phyloP scores from a whole-genome alignment of 1,140 invertebrate species.

The Cotesia typhae region DNA sequence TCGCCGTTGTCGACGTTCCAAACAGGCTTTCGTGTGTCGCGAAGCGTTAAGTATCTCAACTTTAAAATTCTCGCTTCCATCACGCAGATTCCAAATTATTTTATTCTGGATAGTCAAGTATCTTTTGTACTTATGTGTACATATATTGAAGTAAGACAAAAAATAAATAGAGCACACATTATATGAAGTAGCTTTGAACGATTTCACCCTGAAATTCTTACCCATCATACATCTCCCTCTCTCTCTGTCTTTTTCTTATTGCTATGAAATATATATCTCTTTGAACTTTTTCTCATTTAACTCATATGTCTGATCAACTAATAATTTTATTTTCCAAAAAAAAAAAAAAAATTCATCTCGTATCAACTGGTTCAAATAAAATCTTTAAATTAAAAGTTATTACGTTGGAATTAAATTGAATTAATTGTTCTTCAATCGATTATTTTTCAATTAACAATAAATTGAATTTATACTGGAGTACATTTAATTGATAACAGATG shows the following conservation, averaged over 20 bases:
- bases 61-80: slow-evolving; percentile 20
- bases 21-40: slow-evolving; percentile 18
- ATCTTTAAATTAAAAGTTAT: too few species aligned
- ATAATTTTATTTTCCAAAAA: too few species aligned
- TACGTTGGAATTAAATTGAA: too few species aligned
- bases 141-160: not conserved
- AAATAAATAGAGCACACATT: slow-evolving; percentile 16
- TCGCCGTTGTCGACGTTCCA: not conserved
- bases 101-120: not conserved
- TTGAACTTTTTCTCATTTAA: too few species aligned
- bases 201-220: not conserved
- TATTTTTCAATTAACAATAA: too few species aligned
- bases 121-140: slow-evolving; percentile 6
- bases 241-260: not conserved
- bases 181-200: slow-evolving; percentile 19
- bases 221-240: not conserved
- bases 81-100: slow-evolving; percentile 6
- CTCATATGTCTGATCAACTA: too few species aligned
- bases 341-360: too few species aligned
- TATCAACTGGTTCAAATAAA: too few species aligned
- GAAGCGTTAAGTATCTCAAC: slow-evolving; percentile 28
- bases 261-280: too few species aligned
- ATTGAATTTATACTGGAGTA: too few species aligned
- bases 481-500: too few species aligned
- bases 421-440: too few species aligned